A percentile compares a stretch with the other conserved stretches of the same genome.
These are phyloP conservation scores for Calephelis perditalis DNA, from an alignment of 2,888 invertebrate genomes.

Conservation along the genomic window DNA sequence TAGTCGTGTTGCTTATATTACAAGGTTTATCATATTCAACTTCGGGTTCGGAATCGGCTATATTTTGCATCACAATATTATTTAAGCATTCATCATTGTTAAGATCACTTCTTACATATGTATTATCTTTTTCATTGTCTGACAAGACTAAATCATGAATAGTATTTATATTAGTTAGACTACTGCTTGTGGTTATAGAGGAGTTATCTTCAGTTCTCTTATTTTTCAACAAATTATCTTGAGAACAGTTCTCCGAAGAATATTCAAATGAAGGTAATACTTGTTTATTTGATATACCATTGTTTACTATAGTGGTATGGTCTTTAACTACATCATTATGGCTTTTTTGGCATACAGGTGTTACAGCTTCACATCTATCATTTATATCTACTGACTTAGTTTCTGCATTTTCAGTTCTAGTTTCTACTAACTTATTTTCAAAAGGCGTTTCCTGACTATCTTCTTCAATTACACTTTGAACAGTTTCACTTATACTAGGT, in stretches of 20 bases:
- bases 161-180: neutral
- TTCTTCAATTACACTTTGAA: conserved; percentile 56
- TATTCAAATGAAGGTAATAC: neutral
- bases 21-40: neutral
- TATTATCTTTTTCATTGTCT: neutral
- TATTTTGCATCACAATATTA: neutral
- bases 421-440: conserved; percentile 61
- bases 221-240: neutral
- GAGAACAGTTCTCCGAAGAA: neutral
- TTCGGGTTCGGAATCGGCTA: neutral
- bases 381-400: conserved; percentile 67
- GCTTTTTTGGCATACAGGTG: conserved; percentile 17
- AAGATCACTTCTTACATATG: neutral
- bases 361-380: conserved; percentile 33
- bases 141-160: neutral
- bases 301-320: neutral
- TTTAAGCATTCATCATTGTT: neutral
- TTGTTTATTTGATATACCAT: neutral
- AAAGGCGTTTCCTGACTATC: conserved; percentile 61
- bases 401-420: conserved; percentile 57
- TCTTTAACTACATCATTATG: conserved; percentile 18
- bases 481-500: conserved; percentile 61
- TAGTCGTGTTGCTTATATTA: neutral
- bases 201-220: neutral
- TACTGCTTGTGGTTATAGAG: neutral